Conservation (phyloP, 92 coral and sea anemone species). For the Actinernus sp. region DNA sequence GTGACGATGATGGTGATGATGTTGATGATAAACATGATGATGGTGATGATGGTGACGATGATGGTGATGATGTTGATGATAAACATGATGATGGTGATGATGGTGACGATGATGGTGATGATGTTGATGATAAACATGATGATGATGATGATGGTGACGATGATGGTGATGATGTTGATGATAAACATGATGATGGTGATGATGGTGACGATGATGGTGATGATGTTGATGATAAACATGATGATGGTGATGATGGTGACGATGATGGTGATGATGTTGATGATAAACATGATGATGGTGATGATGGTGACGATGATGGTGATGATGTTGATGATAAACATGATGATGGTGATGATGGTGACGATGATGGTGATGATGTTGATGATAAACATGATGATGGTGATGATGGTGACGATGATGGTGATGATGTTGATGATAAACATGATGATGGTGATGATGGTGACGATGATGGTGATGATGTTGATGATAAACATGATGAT, state of each 20-base stretch:
- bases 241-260: conserved; percentile 10
- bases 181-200: too few species aligned
- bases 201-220: background rate
- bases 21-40: too few species aligned
- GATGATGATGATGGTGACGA: too few species aligned
- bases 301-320: conserved; percentile 2
- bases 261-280: conserved; percentile 5
- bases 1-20: too few species aligned
- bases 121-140: too few species aligned
- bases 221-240: background rate
- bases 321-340: background rate
- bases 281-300: background rate
- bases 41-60: too few species aligned
- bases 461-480: too few species aligned
- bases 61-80: conserved; percentile 5
- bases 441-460: too few species aligned
- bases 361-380: conserved; percentile 4
- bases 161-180: too few species aligned
- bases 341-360: conserved; percentile 8
- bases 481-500: too few species aligned
- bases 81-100: too few species aligned
- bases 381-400: background rate
- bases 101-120: too few species aligned
- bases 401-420: background rate
- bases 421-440: background rate